Percentiles rank a stretch among this genome's conserved stretches.
Conservation (phyloP, 2,797 vertebrate genomes). For the Lepus oiostolus region DNA sequence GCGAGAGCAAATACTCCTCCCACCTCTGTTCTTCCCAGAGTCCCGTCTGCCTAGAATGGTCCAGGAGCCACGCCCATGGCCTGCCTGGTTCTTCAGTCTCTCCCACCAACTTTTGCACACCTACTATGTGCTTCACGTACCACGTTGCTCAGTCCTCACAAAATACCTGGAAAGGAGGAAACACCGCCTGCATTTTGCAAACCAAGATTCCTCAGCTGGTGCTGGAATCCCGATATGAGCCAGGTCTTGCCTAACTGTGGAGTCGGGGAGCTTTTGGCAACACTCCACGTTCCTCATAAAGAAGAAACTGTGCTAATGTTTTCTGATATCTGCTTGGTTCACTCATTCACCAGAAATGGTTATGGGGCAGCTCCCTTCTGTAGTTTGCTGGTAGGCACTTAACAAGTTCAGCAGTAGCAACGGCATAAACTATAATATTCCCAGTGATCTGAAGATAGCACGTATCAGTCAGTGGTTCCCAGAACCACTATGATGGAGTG, state of each 20-base stretch:
- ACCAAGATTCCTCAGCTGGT: neutral
- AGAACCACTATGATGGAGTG: neutral
- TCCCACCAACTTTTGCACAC: neutral
- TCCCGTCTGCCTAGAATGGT: neutral
- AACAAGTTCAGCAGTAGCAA: neutral
- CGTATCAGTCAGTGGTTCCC: neutral
- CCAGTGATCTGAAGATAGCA: neutral
- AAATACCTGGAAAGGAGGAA: neutral
- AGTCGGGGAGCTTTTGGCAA: neutral
- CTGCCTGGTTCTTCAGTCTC: neutral
- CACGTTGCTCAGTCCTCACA: neutral
- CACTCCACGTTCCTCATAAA: neutral
- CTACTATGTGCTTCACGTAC: rapidly evolving
- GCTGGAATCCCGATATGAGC: neutral
- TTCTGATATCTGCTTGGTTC: neutral
- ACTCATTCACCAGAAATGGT: neutral
- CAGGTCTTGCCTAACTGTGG: neutral
- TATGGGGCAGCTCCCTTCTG: neutral
- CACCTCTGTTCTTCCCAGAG: neutral
- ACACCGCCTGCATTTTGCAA: neutral
- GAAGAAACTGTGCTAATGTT: neutral
- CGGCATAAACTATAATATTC: neutral
- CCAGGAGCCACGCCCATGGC: neutral
- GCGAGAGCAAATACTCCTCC: too few relatives aligned
- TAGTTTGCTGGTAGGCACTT: neutral